These are phyloP conservation scores for Alcedo quadribrachys DNA, from an alignment of 2,797 vertebrate genomes.

Conservation along the genomic window DNA sequence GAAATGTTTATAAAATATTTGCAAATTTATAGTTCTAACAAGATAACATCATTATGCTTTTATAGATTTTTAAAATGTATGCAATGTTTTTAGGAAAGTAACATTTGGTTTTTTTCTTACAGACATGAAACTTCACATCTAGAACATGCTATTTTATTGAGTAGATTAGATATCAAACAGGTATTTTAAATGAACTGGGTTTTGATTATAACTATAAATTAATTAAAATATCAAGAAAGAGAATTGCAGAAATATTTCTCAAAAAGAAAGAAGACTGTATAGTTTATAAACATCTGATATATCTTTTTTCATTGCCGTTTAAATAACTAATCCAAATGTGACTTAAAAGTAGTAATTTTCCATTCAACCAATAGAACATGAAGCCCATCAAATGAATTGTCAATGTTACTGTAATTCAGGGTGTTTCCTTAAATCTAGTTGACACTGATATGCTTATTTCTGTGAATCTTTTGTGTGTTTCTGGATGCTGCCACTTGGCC, in stretches of 20 bases:
- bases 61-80: neutral
- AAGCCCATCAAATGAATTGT: neutral
- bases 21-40: conserved; percentile 1
- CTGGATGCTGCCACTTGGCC: neutral
- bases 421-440: neutral
- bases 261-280: neutral
- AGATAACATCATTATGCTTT: conserved; percentile 50
- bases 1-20: neutral
- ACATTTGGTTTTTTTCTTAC: conserved; percentile 56
- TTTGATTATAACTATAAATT: conserved; percentile 44
- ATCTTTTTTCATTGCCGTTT: neutral
- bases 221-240: conserved; percentile 14
- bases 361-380: neutral
- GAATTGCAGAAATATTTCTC: conserved; percentile 2
- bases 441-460: neutral
- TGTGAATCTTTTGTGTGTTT: neutral
- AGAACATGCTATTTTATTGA: conserved; percentile 36
- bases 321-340: neutral
- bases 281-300: neutral
- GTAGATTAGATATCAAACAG: conserved; percentile 52
- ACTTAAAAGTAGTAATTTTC: neutral
- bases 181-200: conserved; percentile 43
- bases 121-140: conserved; percentile 50
- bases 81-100: conserved; percentile 37
- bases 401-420: neutral